phyloP scores from a whole-genome alignment of 2,888 invertebrate genomes.

The Synergus japonicus region DNA sequence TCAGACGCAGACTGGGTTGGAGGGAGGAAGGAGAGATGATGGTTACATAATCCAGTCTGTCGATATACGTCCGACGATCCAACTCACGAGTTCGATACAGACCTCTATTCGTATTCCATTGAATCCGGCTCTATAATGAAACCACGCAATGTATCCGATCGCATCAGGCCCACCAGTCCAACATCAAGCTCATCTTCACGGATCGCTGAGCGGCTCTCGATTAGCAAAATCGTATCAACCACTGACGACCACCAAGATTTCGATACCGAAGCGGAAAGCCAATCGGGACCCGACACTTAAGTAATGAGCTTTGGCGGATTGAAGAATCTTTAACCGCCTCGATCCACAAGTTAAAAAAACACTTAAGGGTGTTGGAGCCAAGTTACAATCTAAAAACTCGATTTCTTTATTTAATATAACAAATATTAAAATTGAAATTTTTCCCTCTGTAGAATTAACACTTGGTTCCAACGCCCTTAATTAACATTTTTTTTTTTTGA shows the following conservation, averaged over 20 bases:
- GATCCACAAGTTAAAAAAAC: too few species aligned
- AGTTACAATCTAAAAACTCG: too few species aligned
- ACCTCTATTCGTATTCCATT: conserved; percentile 36
- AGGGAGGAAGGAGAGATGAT: conserved; percentile 57
- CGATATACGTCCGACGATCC: conserved; percentile 54
- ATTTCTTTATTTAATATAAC: too few species aligned
- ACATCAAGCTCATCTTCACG: conserved; percentile 63
- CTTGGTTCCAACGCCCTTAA: too few species aligned
- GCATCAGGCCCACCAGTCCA: conserved; percentile 50
- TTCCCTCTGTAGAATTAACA: too few species aligned
- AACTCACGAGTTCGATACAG: conserved; percentile 55
- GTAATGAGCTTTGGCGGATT: neutral
- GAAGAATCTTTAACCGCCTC: neutral
- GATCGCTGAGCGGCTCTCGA: conserved; percentile 67
- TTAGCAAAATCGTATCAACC: conserved; percentile 73
- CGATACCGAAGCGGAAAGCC: neutral
- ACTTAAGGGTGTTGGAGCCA: too few species aligned
- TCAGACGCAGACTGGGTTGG: neutral
- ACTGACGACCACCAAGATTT: conserved; percentile 51
- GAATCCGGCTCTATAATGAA: conserved; percentile 55
- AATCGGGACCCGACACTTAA: neutral
- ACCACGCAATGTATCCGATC: conserved; percentile 59
- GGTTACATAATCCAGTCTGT: conserved; percentile 69
- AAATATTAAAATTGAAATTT: too few species aligned
- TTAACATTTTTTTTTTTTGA: too few species aligned